phyloP scores from a whole-genome alignment of 2,888 invertebrate species.

The Dryobota labecula region DNA sequence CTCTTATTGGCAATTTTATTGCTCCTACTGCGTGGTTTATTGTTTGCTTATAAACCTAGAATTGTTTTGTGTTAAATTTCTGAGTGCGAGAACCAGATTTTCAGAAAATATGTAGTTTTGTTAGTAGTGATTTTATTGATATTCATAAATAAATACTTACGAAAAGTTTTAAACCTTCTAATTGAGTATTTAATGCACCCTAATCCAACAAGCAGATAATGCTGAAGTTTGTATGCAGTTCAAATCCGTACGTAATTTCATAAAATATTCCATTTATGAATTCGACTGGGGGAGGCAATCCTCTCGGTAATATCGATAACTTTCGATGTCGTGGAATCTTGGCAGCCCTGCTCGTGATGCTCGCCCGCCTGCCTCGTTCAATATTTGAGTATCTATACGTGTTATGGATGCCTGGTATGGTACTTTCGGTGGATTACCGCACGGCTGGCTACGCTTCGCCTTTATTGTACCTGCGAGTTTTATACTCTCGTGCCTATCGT shows the following conservation, averaged over 20 bases:
- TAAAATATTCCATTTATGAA: constrained; percentile 43
- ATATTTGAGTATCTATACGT: constrained; percentile 78
- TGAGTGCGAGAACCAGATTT: background rate
- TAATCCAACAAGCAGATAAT: constrained; percentile 20
- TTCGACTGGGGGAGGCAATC: constrained; percentile 16
- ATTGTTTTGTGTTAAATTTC: constrained; percentile 17
- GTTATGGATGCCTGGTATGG: constrained; percentile 83
- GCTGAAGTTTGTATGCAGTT: constrained; percentile 27
- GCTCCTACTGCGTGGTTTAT: constrained; percentile 31
- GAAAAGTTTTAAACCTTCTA: background rate
- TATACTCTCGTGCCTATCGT: constrained; percentile 49
- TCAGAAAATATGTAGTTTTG: background rate
- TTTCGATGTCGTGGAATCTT: constrained; percentile 51
- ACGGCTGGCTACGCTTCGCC: constrained; percentile 70
- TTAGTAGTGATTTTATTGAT: constrained; percentile 2
- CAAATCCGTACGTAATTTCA: constrained; percentile 32
- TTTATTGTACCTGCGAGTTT: constrained; percentile 63
- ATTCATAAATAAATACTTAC: background rate
- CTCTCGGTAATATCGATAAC: constrained; percentile 46
- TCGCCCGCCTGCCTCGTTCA: constrained; percentile 79
- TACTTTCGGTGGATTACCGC: constrained; percentile 78
- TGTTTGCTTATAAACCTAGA: constrained; percentile 22
- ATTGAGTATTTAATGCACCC: background rate
- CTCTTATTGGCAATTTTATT: constrained; percentile 51
- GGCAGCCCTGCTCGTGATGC: constrained; percentile 71